Evolutionary conservation across 2,113 vertebrate species (phyloP).

Genomic region (Pedionomus torquatus): DNA sequence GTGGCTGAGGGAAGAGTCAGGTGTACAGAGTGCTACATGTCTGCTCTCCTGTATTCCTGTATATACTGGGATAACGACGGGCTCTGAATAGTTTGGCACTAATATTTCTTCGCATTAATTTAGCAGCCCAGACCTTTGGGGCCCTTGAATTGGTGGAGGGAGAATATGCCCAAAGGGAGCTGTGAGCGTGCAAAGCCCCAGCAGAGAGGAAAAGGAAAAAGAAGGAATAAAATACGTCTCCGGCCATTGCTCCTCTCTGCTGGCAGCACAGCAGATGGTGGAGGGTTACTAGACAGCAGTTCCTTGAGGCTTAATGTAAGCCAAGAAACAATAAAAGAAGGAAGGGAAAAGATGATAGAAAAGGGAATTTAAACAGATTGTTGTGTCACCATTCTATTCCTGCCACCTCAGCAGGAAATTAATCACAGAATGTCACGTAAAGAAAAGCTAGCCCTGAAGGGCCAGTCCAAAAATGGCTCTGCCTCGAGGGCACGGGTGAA

Average conservation of each 20-base stretch:
- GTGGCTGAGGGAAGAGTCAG: accelerated
- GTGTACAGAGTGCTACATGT: neutral
- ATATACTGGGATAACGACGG: neutral
- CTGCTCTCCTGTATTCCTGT: neutral
- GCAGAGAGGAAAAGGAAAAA: neutral
- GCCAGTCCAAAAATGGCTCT: neutral
- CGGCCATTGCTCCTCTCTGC: neutral
- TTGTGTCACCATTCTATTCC: neutral
- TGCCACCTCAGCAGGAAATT: conserved; percentile 39
- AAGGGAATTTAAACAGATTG: conserved; percentile 29
- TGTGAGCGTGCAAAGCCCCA: neutral
- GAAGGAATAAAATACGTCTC: neutral
- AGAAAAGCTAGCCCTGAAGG: neutral
- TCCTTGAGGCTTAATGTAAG: conserved; percentile 41
- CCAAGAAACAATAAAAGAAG: conserved; percentile 50
- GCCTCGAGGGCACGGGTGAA: neutral
- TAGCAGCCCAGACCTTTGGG: neutral
- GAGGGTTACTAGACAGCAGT: conserved; percentile 43
- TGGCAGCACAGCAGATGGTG: conserved; percentile 25
- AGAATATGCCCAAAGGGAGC: neutral
- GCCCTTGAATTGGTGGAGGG: neutral
- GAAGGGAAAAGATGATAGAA: neutral
- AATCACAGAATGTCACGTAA: neutral
- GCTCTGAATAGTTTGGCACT: neutral
- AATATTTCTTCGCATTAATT: neutral